Conservation (phyloP, 2,113 vertebrate species). For the Tichodroma muraria region DNA sequence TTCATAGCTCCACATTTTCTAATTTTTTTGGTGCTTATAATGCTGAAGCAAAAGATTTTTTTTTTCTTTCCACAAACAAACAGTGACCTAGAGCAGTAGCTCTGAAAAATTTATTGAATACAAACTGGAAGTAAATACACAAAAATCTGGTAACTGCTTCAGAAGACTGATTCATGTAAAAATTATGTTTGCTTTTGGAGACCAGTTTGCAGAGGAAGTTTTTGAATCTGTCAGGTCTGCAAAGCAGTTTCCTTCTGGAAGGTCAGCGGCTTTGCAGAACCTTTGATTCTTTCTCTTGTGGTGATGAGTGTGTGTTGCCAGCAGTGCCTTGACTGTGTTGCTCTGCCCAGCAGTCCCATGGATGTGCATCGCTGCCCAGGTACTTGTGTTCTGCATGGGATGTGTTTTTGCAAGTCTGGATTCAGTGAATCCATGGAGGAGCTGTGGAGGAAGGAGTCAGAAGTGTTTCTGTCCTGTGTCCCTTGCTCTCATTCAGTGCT, state of each 20-base stretch:
- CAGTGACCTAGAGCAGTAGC: not conserved
- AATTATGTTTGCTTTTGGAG: not conserved
- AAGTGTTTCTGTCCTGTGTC: not conserved
- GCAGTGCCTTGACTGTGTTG: not conserved
- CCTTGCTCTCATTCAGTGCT: not conserved
- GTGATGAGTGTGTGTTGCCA: not conserved
- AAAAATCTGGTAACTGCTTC: not conserved
- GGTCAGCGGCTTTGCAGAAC: not conserved
- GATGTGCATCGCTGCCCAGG: accelerated
- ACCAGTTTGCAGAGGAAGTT: not conserved
- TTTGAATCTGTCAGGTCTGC: not conserved
- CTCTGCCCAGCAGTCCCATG: not conserved
- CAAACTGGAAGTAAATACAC: not conserved
- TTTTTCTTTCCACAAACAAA: not conserved
- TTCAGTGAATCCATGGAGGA: no score
- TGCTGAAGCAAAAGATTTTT: not conserved
- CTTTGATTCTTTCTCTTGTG: not conserved
- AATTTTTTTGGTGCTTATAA: not conserved
- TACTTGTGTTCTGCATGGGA: not conserved
- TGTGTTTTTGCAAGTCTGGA: not conserved
- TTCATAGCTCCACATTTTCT: not conserved
- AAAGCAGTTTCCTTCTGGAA: not conserved
- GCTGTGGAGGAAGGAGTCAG: not conserved
- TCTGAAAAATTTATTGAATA: not conserved
- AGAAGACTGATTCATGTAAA: not conserved